Percentiles rank a stretch among this genome's conserved stretches.
These are phyloP conservation scores for Trichopoda pennipes DNA, from an alignment of 2,888 invertebrate species.

Conservation along the genomic window DNA sequence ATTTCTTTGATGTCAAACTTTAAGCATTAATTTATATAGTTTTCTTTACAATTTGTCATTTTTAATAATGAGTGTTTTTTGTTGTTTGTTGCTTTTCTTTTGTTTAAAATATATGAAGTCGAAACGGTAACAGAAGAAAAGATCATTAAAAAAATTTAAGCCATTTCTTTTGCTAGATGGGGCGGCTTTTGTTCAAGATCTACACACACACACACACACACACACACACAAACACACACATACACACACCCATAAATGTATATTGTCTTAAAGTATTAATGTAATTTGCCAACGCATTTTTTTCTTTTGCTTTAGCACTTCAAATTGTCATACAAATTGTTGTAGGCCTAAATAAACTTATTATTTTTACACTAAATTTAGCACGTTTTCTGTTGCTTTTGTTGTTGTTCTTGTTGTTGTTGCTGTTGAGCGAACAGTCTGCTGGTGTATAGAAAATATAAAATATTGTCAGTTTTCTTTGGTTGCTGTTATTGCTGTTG, in stretches of 20 bases:
- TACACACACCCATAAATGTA: too few relatives aligned
- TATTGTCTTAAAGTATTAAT: slow-evolving; percentile 66
- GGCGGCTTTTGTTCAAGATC: slow-evolving; percentile 51
- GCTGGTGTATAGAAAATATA: slow-evolving; percentile 43
- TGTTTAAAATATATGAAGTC: neutral
- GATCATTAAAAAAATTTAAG: slow-evolving; percentile 57
- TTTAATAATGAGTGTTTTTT: slow-evolving; percentile 52
- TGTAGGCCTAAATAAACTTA: slow-evolving; percentile 58
- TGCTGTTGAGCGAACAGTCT: slow-evolving; percentile 8
- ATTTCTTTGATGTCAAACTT: slow-evolving; percentile 38
- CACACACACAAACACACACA: too few relatives aligned
- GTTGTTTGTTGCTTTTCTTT: neutral
- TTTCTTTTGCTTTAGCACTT: slow-evolving; percentile 62
- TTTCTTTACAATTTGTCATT: slow-evolving; percentile 53
- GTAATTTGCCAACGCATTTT: slow-evolving; percentile 67
- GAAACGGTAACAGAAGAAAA: slow-evolving; percentile 17
- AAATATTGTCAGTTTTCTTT: slow-evolving; percentile 55
- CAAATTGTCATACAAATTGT: slow-evolving; percentile 58
- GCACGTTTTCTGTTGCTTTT: slow-evolving; percentile 38
- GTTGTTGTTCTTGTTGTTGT: neutral
- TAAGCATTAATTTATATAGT: neutral
- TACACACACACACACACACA: too few relatives aligned
- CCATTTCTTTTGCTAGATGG: slow-evolving; percentile 52
- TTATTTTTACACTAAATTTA: slow-evolving; percentile 64
- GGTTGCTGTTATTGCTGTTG: neutral